Evolutionary conservation across 2,113 vertebrate species (phyloP).

Genomic region (Leucopsar rothschildi): DNA sequence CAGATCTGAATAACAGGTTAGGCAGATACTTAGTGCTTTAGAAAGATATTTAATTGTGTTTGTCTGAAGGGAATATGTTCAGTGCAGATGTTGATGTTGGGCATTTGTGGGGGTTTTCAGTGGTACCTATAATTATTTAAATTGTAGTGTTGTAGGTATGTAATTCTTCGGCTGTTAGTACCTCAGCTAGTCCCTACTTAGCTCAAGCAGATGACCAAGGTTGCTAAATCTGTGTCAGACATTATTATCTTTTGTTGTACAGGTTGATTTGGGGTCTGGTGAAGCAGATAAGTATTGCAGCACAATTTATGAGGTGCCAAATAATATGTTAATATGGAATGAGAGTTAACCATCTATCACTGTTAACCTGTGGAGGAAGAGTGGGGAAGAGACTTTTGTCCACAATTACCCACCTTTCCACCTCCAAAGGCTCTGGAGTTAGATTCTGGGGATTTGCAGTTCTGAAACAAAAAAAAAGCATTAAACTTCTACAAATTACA

Average conservation of each 20-base stretch:
- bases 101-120: not conserved
- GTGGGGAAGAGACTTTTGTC: not conserved
- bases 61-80: not conserved
- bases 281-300: not conserved
- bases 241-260: not conserved
- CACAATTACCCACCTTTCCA: not conserved
- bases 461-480: not conserved
- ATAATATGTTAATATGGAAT: not conserved
- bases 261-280: not conserved
- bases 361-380: not conserved
- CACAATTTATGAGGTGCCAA: not conserved
- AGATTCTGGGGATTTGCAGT: not conserved
- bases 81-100: not conserved
- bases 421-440: not conserved
- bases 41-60: not conserved
- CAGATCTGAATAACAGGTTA: not conserved
- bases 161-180: not conserved
- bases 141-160: not conserved
- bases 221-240: not conserved
- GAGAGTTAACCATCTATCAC: not conserved
- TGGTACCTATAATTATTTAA: not conserved
- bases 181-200: not conserved
- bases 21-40: not conserved
- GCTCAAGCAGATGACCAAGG: not conserved
- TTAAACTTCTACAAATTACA: not conserved